These are phyloP conservation scores for Tinea semifulvella DNA, from an alignment of 2,888 invertebrate genomes.

Conservation along the genomic window DNA sequence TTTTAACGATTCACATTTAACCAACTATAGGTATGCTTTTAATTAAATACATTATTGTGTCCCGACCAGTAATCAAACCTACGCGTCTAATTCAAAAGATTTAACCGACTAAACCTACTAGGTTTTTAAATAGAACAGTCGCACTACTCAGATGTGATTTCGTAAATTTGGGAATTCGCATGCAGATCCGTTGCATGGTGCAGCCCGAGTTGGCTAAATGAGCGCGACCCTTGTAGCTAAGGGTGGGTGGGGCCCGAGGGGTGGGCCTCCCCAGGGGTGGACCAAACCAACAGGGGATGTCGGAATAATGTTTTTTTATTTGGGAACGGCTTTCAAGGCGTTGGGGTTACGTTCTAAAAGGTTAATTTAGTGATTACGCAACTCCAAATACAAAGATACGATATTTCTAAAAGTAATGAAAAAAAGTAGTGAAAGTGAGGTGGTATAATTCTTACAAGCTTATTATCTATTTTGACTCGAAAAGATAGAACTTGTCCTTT, in stretches of 20 bases:
- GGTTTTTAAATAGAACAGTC: conserved; percentile 7
- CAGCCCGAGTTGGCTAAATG: conserved; percentile 18
- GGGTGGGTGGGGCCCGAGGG: conserved; percentile 22
- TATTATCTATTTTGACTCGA: neutral
- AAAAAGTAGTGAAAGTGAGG: no score
- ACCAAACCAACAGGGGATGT: conserved; percentile 21
- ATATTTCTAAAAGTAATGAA: no score
- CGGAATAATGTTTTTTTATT: conserved; percentile 29
- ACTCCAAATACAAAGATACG: neutral
- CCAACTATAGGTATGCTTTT: no score
- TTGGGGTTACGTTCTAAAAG: conserved; percentile 4
- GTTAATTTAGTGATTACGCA: conserved; percentile 12
- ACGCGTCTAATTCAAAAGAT: no score
- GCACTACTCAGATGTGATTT: conserved; percentile 31
- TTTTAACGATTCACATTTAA: no score
- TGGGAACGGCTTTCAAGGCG: conserved; percentile 24
- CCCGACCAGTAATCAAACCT: no score
- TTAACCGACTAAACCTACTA: conserved; percentile 6
- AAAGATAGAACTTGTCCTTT: neutral
- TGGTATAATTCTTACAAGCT: neutral
- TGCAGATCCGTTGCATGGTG: conserved; percentile 37
- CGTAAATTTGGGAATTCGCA: conserved; percentile 52
- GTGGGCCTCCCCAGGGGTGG: conserved; percentile 17
- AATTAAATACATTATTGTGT: no score
- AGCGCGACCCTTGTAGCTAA: conserved; percentile 10